phyloP scores from a whole-genome alignment of 2,113 vertebrate genomes.

The Tor tambroides region DNA sequence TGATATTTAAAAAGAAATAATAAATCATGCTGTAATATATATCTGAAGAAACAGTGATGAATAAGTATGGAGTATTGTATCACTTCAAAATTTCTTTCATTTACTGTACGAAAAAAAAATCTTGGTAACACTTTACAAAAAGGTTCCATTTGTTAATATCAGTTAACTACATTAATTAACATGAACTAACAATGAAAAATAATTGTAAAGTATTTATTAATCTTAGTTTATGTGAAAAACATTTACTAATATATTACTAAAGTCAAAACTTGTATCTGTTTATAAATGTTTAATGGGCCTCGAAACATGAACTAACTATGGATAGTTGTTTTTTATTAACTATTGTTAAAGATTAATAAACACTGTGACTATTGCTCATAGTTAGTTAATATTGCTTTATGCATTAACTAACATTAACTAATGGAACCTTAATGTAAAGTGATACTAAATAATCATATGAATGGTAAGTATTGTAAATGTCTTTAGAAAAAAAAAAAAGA shows the following conservation, averaged over 20 bases:
- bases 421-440: background rate
- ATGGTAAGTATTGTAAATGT: background rate
- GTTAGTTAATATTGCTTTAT: background rate
- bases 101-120: background rate
- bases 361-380: background rate
- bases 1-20: conserved; percentile 6
- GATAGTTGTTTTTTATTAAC: background rate
- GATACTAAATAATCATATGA: background rate
- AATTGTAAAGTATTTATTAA: too few relatives aligned
- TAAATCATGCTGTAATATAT: background rate
- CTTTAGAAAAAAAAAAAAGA: too few relatives aligned
- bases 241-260: background rate
- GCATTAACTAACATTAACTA: background rate
- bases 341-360: background rate
- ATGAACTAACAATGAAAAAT: too few relatives aligned
- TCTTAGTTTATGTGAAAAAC: background rate
- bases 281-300: background rate
- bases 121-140: background rate
- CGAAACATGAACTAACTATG: background rate
- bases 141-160: background rate
- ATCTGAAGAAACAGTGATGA: background rate
- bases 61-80: background rate
- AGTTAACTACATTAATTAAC: too few relatives aligned
- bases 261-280: background rate
- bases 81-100: background rate